Percentiles rank a stretch among this genome's conserved stretches.
Conservation (phyloP, 2,113 vertebrate species). For the Scalopus aquaticus region DNA sequence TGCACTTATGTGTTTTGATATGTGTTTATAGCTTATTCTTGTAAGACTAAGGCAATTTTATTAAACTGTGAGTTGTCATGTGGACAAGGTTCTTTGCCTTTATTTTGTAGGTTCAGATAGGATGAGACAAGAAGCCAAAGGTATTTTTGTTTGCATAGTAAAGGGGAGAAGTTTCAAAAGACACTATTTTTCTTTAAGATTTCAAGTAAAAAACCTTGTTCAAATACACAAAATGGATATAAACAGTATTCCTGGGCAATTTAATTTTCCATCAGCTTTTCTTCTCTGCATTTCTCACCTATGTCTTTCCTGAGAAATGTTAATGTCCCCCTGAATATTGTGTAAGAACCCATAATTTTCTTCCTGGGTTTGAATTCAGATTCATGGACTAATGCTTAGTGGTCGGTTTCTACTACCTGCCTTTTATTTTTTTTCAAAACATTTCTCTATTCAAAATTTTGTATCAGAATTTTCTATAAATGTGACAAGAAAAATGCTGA, state of each 20-base stretch:
- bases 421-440: background rate
- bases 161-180: background rate
- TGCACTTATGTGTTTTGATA: constrained; percentile 42
- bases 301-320: background rate
- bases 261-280: background rate
- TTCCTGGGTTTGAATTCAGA: background rate
- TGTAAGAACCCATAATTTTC: background rate
- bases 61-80: constrained; percentile 46
- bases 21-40: background rate
- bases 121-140: background rate
- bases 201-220: background rate
- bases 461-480: background rate
- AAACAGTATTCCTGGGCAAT: background rate
- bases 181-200: background rate
- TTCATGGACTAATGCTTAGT: background rate
- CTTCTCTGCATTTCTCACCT: background rate
- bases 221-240: background rate
- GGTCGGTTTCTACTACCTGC: background rate
- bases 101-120: constrained; percentile 7
- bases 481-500: background rate
- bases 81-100: constrained; percentile 33
- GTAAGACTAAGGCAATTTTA: background rate
- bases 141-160: background rate
- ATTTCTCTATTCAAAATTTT: background rate
- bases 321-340: background rate